These are phyloP conservation scores for Clupea harengus DNA, from an alignment of 2,113 vertebrate genomes.

Conservation along the genomic window DNA sequence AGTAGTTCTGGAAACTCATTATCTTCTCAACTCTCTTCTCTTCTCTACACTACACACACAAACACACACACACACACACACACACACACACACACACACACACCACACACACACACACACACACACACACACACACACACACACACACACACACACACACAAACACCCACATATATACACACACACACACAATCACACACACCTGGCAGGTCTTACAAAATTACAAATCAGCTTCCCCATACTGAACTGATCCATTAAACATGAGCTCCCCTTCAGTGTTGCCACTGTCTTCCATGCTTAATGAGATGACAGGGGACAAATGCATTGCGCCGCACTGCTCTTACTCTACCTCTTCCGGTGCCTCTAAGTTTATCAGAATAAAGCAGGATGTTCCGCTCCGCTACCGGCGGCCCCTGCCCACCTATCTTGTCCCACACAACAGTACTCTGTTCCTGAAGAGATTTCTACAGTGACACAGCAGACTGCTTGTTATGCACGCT, in stretches of 20 bases:
- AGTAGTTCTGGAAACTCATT: neutral
- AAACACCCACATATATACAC: neutral
- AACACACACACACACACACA: conserved; percentile 11
- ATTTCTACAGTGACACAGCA: neutral
- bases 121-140: conserved; percentile 15
- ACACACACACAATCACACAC: neutral
- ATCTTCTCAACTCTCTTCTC: neutral
- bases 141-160: neutral
- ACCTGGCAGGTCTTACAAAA: neutral
- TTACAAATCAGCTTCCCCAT: neutral
- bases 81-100: neutral
- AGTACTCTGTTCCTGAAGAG: neutral
- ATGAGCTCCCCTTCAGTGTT: neutral
- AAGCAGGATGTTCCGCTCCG: neutral
- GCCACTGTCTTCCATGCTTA: neutral
- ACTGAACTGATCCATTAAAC: neutral
- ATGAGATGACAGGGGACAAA: neutral
- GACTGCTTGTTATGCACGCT: neutral
- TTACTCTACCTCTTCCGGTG: neutral
- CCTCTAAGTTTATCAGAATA: neutral
- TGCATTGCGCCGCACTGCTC: neutral
- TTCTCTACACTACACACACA: neutral
- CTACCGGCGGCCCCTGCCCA: neutral
- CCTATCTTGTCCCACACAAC: neutral
- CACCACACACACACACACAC: neutral